Percentiles rank a stretch among this genome's conserved stretches.
phyloP scores from a whole-genome alignment of 2,888 invertebrate species.

The Andrena camellia region DNA sequence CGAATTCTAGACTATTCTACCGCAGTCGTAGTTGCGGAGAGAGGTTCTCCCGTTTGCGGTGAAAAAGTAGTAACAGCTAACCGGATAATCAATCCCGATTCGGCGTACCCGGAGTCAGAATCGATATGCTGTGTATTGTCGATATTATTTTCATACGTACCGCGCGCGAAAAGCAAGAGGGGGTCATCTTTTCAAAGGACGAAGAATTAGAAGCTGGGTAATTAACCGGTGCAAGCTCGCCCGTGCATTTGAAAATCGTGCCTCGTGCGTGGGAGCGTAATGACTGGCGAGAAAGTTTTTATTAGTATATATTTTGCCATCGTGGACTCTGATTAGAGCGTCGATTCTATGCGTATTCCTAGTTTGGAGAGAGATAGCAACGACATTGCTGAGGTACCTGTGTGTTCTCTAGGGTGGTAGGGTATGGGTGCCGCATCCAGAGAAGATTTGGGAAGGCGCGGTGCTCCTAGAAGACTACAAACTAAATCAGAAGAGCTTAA shows the following conservation, averaged over 20 bases:
- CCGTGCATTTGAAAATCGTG: constrained; percentile 6
- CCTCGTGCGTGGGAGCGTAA: not conserved
- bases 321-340: not conserved
- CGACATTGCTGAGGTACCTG: not conserved
- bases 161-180: constrained; percentile 54
- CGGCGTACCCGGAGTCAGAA: constrained; percentile 42
- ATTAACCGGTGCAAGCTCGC: constrained; percentile 56
- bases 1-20: not conserved
- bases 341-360: no score
- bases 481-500: constrained; percentile 88
- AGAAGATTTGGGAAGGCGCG: constrained; percentile 96
- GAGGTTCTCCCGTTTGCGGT: not conserved
- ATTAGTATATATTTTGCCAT: not conserved
- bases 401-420: constrained; percentile 90
- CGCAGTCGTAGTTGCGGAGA: not conserved
- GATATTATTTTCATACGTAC: constrained; percentile 58
- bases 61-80: constrained; percentile 26
- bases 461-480: constrained; percentile 93
- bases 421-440: constrained; percentile 96
- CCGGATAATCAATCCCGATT: constrained; percentile 51
- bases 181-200: constrained; percentile 57
- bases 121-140: constrained; percentile 60
- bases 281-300: constrained; percentile 3
- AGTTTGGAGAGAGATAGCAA: not conserved
- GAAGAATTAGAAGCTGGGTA: constrained; percentile 52